Percentiles rank a stretch among this genome's conserved stretches.
Conservation (phyloP, 2,888 invertebrate genomes). For the Scelioninae gen. 1 region DNA sequence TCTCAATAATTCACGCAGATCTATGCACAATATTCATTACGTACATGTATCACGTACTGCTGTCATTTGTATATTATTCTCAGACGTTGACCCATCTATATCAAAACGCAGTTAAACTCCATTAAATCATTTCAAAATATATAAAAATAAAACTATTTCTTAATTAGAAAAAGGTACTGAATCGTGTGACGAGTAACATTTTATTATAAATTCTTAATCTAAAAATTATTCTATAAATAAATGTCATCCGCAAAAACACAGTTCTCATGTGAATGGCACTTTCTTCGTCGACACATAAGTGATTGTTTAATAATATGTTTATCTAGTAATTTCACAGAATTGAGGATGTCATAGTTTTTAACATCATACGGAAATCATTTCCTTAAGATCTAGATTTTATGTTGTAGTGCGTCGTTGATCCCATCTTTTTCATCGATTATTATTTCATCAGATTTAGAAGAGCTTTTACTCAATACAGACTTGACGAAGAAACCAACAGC, state of each 20-base stretch:
- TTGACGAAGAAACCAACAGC: constrained; percentile 41
- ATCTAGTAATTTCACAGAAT: constrained; percentile 20
- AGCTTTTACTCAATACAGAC: constrained; percentile 54
- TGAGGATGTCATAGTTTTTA: constrained; percentile 5
- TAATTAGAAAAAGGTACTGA: too few relatives aligned
- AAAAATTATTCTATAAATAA: background rate
- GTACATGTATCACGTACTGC: too few relatives aligned
- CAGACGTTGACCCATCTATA: too few relatives aligned
- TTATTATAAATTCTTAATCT: background rate
- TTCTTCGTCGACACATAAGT: constrained; percentile 19
- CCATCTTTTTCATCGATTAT: constrained; percentile 64
- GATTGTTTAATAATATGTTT: constrained; percentile 46
- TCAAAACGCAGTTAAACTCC: too few relatives aligned
- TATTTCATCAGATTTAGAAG: constrained; percentile 64
- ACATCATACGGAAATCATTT: constrained; percentile 57
- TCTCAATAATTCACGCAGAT: too few relatives aligned
- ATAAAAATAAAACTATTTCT: too few relatives aligned
- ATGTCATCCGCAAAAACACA: background rate
- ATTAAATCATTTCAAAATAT: background rate
- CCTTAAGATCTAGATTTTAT: constrained; percentile 58
- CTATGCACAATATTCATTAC: too few relatives aligned
- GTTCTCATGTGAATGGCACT: background rate
- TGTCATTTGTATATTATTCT: too few relatives aligned
- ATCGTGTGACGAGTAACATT: background rate
- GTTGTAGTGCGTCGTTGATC: constrained; percentile 57